These are phyloP conservation scores for Aphelenchoides besseyi DNA, from an alignment of 1,140 invertebrate species.

Conservation along the genomic window DNA sequence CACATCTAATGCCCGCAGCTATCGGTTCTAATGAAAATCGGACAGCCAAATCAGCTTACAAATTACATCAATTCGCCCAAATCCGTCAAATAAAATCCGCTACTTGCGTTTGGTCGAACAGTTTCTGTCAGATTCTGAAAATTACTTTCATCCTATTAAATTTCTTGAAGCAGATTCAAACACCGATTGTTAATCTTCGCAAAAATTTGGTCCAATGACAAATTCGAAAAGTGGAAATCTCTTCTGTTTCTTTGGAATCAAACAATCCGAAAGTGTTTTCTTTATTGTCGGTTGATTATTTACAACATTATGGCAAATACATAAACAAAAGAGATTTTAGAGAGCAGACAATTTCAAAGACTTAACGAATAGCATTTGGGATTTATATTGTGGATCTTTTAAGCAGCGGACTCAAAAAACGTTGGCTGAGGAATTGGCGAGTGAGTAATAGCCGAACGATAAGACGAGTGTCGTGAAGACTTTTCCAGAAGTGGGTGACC, in stretches of 20 bases:
- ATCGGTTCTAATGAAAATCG: no score
- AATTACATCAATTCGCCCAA: not conserved
- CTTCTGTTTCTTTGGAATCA: no score
- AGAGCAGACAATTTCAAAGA: not conserved
- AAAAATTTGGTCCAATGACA: no score
- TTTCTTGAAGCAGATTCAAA: no score
- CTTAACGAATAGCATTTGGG: not conserved
- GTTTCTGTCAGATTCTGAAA: no score
- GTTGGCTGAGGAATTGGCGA: not conserved
- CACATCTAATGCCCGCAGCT: not conserved
- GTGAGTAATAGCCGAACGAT: not conserved
- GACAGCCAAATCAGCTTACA: not conserved
- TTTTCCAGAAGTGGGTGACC: slow-evolving; percentile 27
- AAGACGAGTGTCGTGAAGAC: no score
- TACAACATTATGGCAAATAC: no score
- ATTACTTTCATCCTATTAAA: no score
- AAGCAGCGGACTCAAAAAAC: not conserved
- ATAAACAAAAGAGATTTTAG: not conserved
- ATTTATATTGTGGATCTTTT: not conserved
- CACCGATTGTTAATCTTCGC: no score
- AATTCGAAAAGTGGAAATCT: no score
- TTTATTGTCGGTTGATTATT: no score
- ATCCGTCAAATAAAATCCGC: not conserved
- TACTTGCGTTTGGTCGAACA: not conserved
- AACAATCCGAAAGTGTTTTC: no score